These are phyloP conservation scores for Eubasilissa splendida DNA, from an alignment of 2,888 invertebrate species.

Conservation along the genomic window DNA sequence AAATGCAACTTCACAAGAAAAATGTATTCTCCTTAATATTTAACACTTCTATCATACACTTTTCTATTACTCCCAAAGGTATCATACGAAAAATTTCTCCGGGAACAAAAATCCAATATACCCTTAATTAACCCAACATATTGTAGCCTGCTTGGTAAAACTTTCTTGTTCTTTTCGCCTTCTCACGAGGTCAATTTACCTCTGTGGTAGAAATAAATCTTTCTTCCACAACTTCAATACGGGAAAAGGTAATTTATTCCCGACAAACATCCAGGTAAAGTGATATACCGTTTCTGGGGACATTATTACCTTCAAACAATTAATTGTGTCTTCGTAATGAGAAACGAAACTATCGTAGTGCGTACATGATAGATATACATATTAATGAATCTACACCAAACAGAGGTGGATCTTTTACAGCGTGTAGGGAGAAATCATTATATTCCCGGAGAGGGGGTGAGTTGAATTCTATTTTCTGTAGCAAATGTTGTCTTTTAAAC, in stretches of 20 bases:
- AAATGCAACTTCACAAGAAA: too few relatives aligned
- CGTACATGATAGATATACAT: too few relatives aligned
- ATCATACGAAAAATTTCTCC: neutral
- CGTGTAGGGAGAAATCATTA: too few relatives aligned
- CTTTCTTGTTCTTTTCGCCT: slow-evolving; percentile 18
- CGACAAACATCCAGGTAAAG: slow-evolving; percentile 44
- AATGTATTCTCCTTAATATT: too few relatives aligned
- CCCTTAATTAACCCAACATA: slow-evolving; percentile 25
- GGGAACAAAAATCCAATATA: slow-evolving; percentile 15
- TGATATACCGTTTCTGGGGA: slow-evolving; percentile 48
- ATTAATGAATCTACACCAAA: too few relatives aligned
- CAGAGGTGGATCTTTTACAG: too few relatives aligned
- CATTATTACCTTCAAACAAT: slow-evolving; percentile 26
- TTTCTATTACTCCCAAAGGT: neutral
- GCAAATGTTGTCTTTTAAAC: too few relatives aligned
- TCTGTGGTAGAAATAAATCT: slow-evolving; percentile 48
- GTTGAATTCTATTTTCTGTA: too few relatives aligned
- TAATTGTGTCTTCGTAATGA: slow-evolving; percentile 12
- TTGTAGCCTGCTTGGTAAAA: neutral
- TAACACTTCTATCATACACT: neutral
- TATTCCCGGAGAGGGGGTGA: too few relatives aligned
- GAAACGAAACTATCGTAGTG: too few relatives aligned
- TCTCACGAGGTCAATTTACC: slow-evolving; percentile 22
- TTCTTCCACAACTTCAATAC: slow-evolving; percentile 37
- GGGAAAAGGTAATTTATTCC: slow-evolving; percentile 53